Base-by-base conservation (phyloP, 2,888 invertebrate genomes). In the Theodoxus fluviatilis region DNA sequence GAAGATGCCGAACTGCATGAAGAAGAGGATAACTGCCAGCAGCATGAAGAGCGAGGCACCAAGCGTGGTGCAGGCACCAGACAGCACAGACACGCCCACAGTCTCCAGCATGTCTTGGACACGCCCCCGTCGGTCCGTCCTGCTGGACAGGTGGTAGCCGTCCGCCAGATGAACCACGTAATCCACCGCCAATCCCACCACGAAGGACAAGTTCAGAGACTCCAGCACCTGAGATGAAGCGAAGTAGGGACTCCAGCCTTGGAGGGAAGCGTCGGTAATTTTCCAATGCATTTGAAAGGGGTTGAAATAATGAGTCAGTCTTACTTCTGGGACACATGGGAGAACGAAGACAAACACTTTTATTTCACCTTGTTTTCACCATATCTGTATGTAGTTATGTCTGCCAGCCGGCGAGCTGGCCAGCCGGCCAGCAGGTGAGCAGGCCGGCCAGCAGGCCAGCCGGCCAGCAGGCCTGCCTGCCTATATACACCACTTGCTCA, bases 131-230 rank as follows among this genome's bases (percentile, higher is more conserved):
- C 85, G 74, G 75, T 80, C 78, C 4, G 59, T n/a, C 67, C 74
- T 75, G n/a, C 71, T 65, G 1, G 83, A 80, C 64, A 78, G 73
- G 71, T 80, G 78, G 72, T 84, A 85, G 66, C 81, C 83, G 65
- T 84, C 84, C 52, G 84, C 83, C 49, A 84, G 70, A 63, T 84
- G 84, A 0, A 84, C 83, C 18, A 84, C 83, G 68, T 83, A 84
- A 73, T 84, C 84, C 40, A 84, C 82, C 12, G 84, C 76, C 37
- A 84, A 75, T 3, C 83, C 84, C 22, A 81, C 82, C 3, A 84
- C 83, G 71, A 84, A 76, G 6, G 80, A 81, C 74, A 85, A 76
- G 72, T 84, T 84, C n/a, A 85, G 70, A 0, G 85, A 82, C 71
- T 84, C 85, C 65, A 84, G 66, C 6, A 84, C 69, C 81, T 81